Evolutionary conservation across 2,888 invertebrate species (phyloP), one percentile per base, ranked within the genome.

Genomic region (Drosophila pegasa): DNA sequence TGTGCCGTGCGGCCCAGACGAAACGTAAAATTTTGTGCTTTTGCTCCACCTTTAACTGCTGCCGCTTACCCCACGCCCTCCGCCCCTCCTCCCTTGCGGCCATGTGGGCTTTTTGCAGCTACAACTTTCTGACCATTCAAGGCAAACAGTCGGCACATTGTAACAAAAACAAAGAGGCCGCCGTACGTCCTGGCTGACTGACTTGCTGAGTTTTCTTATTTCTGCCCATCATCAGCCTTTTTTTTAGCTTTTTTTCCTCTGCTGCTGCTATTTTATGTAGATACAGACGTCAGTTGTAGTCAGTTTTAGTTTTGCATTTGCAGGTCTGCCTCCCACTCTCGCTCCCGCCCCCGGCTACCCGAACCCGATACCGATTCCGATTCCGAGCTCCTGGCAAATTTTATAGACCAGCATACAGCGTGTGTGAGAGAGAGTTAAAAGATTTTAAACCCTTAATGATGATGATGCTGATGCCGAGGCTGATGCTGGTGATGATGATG

Each of bases 81-180:
- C 29, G 3, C 20, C 20, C 1, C 8, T 3, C 8, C 31, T 2
- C 41, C 12, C 54, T 35, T 57, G 22, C 38, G 61, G 75, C 43
- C 82, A 60, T 78, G 75, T 78, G 62, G 69, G 79, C 61, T 58
- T 61, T 78, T 74, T 67, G 45, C 31, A 61, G 60, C 79, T 45
- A 62, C 38, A 84, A 84, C 89, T 84, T 87, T 74, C 69, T 87
- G 81, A 77, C 85, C 87, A 87, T 87, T 87, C 78, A 73, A 77
- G 66, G 68, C 73, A 87, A 87, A 87, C 71, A 63, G 76, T 71
- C 84, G 57, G 84, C 63, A 83, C 78, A 75, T 80, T 87, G 72
- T 72, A 66, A 52, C 78, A 72, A 86, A 81, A 88, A 87, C 80
- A 75, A 78, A 65, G 60, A 66, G 59, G 80, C 63, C 62, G 57